Evolutionary conservation across 2,113 vertebrate species (phyloP).

Genomic region (Accipiter virgatus): DNA sequence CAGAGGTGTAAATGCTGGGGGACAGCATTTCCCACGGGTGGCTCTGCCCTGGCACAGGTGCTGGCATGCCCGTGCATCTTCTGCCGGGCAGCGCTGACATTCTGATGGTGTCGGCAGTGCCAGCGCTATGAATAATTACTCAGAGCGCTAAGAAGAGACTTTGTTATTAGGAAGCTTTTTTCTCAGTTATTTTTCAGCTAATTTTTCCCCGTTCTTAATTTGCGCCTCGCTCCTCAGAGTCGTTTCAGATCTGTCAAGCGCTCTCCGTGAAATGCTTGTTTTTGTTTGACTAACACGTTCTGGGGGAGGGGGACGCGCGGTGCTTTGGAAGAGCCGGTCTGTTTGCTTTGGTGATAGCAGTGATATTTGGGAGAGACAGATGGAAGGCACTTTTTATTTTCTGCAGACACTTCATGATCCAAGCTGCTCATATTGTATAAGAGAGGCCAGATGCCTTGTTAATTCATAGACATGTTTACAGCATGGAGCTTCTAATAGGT

Average conservation of each 20-base stretch:
- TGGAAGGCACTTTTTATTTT: conserved; percentile 75
- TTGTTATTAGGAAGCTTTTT: background rate
- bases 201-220: conserved; percentile 9
- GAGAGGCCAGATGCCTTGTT: conserved; percentile 76
- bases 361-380: conserved; percentile 75
- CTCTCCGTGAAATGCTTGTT: conserved; percentile 44
- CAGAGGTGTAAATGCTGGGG: background rate
- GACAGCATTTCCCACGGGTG: background rate
- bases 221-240: background rate
- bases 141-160: background rate
- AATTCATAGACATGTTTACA: conserved; percentile 76
- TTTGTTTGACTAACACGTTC: conserved; percentile 69
- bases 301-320: conserved; percentile 33
- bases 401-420: conserved; percentile 75
- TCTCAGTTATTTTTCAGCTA: conserved; percentile 13
- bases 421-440: conserved; percentile 75
- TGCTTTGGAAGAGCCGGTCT: conserved; percentile 60
- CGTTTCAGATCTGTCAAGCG: conserved; percentile 38
- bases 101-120: background rate
- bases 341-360: conserved; percentile 72
- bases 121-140: background rate
- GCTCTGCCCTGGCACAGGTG: background rate
- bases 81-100: background rate
- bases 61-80: background rate
- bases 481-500: conserved; percentile 71